Evolutionary conservation across 1,140 invertebrate species (phyloP).

Genomic region (Cotesia vestalis): DNA sequence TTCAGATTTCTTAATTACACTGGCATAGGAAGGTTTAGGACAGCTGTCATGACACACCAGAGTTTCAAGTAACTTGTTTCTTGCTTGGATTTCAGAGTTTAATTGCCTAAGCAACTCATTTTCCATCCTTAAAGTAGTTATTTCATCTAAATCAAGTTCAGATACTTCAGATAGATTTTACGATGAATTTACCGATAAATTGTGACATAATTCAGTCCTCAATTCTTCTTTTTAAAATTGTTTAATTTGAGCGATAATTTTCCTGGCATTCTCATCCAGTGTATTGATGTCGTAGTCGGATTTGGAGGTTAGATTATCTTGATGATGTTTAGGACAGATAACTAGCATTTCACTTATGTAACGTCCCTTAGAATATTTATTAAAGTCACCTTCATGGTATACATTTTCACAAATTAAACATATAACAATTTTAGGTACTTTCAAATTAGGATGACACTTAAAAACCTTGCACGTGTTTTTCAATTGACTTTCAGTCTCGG

Average conservation of each 20-base stretch:
- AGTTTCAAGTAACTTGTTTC: neutral
- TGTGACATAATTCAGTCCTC: neutral
- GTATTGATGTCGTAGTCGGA: neutral
- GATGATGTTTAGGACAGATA: neutral
- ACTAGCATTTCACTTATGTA: slow-evolving; percentile 1
- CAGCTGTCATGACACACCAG: neutral
- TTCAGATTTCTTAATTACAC: neutral
- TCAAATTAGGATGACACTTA: neutral
- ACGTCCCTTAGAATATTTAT: slow-evolving; percentile 2
- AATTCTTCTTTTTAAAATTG: neutral
- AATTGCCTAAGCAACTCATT: neutral
- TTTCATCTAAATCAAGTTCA: neutral
- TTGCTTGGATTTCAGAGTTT: neutral
- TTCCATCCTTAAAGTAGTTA: neutral
- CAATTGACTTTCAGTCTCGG: too few species aligned
- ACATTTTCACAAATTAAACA: slow-evolving; percentile 12
- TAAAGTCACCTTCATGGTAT: neutral
- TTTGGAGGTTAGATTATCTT: neutral
- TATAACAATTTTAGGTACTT: neutral
- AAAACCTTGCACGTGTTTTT: neutral
- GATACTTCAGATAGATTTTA: neutral
- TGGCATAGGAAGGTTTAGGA: neutral
- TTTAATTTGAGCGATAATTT: neutral
- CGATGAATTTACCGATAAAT: neutral
- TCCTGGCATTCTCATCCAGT: neutral